Base-by-base conservation (phyloP, 2,797 vertebrate species). In the Paramormyrops hopkinsi region DNA sequence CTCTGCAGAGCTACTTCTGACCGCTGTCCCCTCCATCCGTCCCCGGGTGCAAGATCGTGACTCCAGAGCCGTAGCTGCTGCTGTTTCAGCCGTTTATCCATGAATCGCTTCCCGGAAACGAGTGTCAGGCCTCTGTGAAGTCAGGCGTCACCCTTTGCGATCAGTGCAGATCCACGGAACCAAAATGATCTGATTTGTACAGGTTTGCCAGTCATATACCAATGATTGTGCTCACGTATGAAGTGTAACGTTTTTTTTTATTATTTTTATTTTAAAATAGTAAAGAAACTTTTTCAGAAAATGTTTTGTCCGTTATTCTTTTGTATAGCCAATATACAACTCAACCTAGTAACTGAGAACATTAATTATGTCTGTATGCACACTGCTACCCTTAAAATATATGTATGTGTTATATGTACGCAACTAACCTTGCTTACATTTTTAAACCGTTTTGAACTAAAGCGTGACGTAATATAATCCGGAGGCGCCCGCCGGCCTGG, bases 1-100 rank as follows among this genome's bases (percentile, higher is more conserved):
- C 98, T 0, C 96, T 99, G 37, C 97, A 99, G 95, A 97, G 96
- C 94, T 99, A 99, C 95, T 99, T 99, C 92, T 98, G 93, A 96
- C 2, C 17, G 2, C 54, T 8, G 5, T 59, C 56, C 19, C 2
- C 14, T 79, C 5, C 73, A n/a, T 3, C 37, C 14, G 0, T 19
- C 73, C 33, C 14, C 7, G 17, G 33, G 37, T 19, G 73, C 37
- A 44, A 37, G 76, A 46, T 14, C 4, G 29, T 0, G 33, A 76
- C 33, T 6, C 29, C 33, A 41, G 22, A 11, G 59, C 59, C 4
- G 4, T 76, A 6, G 33, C 41, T n/a, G 37, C 14, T 8, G 73
- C 14, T 11, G 76, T 37, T 37, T 73, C 37, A 22, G 76, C 5
- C 19, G 0, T 46, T 82, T 46, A 44, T 82, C 76, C 76, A 46